A percentile compares a stretch with the other conserved stretches of the same genome.
Conservation (phyloP, 2,888 invertebrate genomes). For the Nephrotoma guestfalica region DNA sequence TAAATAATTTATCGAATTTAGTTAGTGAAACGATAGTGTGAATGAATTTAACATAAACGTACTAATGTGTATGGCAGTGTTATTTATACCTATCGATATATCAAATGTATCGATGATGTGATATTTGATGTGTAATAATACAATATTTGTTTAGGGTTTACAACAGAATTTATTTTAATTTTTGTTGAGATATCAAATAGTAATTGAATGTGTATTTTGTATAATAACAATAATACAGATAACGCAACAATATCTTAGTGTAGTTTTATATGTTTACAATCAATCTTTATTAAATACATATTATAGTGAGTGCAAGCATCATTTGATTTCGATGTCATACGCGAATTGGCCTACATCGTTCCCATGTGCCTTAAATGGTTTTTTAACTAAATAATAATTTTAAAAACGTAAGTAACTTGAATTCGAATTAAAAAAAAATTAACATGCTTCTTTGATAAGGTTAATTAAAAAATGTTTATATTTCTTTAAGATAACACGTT, state of each 20-base stretch:
- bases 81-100: background rate
- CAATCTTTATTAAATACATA: too few relatives aligned
- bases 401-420: background rate
- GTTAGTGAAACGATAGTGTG: background rate
- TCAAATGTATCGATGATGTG: background rate
- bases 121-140: background rate
- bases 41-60: background rate
- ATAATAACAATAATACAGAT: background rate
- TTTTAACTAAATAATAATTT: background rate
- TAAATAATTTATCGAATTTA: too few relatives aligned
- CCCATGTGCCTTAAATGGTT: too few relatives aligned
- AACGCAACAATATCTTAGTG: background rate
- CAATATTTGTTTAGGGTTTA: background rate
- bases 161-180: background rate
- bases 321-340: background rate
- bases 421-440: background rate
- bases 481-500: background rate
- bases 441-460: background rate
- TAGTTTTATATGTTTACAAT: background rate
- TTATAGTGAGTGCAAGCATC: background rate
- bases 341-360: too few relatives aligned
- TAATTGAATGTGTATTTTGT: background rate
- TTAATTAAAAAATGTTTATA: background rate
- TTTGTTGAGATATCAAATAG: background rate
- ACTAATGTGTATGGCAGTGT: background rate